These are phyloP conservation scores for Caerostris extrusa DNA, from an alignment of 1,140 invertebrate genomes.

Conservation along the genomic window DNA sequence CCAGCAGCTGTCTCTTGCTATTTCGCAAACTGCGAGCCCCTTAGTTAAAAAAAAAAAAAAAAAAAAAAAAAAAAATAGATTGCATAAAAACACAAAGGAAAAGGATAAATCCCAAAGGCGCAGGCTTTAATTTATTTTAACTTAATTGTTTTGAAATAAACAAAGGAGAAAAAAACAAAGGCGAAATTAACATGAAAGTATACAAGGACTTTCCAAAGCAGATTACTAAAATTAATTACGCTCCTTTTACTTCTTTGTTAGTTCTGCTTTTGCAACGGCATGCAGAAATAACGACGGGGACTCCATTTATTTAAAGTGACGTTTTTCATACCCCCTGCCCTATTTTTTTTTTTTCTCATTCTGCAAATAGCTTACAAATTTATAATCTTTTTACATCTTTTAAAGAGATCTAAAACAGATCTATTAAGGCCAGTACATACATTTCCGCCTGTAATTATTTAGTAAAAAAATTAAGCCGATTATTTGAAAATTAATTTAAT, in stretches of 20 bases:
- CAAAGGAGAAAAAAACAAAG: not conserved
- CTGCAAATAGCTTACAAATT: not conserved
- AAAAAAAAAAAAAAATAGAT: not conserved
- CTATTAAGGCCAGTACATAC: not conserved
- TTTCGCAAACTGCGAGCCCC: not conserved
- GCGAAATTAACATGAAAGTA: slow-evolving; percentile 37
- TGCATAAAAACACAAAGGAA: not conserved
- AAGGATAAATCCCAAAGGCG: not conserved
- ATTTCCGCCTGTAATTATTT: no score
- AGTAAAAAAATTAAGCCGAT: no score
- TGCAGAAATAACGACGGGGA: not conserved
- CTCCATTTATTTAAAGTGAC: not conserved
- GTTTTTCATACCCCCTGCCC: not conserved
- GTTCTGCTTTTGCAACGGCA: not conserved
- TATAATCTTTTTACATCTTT: not conserved
- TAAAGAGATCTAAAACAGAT: not conserved
- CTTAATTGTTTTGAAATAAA: slow-evolving; percentile 49
- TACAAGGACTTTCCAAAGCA: slow-evolving; percentile 29
- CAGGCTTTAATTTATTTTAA: slow-evolving; percentile 44
- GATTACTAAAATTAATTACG: slow-evolving; percentile 53
- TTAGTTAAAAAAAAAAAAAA: not conserved
- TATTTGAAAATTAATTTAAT: no score
- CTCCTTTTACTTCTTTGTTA: slow-evolving; percentile 26
- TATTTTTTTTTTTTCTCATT: not conserved
- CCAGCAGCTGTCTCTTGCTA: not conserved